These are phyloP conservation scores for Callipepla californica DNA, from an alignment of 2,113 vertebrate species.

Conservation along the genomic window DNA sequence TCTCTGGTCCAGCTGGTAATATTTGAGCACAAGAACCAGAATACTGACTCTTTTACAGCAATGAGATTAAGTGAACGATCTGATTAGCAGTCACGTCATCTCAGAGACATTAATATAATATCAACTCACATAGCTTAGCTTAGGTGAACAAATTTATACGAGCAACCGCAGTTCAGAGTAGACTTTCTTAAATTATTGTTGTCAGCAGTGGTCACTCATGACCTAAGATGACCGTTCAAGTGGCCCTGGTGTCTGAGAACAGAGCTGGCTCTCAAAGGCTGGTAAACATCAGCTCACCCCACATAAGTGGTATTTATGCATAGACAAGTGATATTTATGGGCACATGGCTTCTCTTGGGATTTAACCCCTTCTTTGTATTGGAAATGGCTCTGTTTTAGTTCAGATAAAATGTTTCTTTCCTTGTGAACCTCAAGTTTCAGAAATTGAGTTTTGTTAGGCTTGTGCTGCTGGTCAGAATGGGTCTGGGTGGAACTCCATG, in stretches of 20 bases:
- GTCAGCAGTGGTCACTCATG: conserved; percentile 29
- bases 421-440: conserved; percentile 4
- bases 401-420: conserved; percentile 27
- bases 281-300: conserved; percentile 13
- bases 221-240: conserved; percentile 10
- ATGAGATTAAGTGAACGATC: not conserved
- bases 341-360: not conserved
- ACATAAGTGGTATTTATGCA: not conserved
- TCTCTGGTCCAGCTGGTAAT: conserved; percentile 2
- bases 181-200: conserved; percentile 22
- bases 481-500: not conserved
- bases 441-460: not conserved
- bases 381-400: conserved; percentile 7
- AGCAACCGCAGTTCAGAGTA: not conserved
- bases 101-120: conserved; percentile 13
- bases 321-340: not conserved
- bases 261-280: conserved; percentile 18
- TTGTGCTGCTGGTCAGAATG: not conserved
- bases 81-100: not conserved
- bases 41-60: conserved; percentile 4
- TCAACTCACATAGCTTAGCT: not conserved
- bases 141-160: not conserved
- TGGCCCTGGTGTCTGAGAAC: conserved; percentile 31
- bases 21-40: conserved; percentile 6
- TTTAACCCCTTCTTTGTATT: not conserved